A percentile compares a stretch with the other conserved stretches of the same genome.
Conservation (phyloP, 2,888 invertebrate species). For the Willowsia nigromaculata region DNA sequence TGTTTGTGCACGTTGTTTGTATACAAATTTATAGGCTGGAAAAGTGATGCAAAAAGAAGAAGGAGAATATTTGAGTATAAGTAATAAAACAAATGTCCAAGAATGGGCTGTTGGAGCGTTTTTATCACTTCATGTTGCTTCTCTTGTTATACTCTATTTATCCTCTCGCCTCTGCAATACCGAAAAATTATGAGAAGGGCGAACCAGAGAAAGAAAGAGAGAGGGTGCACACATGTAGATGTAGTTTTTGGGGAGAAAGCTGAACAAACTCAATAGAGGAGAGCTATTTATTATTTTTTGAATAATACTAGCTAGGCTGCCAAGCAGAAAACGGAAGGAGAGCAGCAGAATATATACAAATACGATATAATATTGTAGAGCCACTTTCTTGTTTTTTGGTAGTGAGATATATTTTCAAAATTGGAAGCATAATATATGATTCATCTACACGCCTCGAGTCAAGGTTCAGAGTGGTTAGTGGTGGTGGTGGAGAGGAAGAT, state of each 20-base stretch:
- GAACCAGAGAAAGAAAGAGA: background rate
- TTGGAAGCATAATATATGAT: constrained; percentile 6
- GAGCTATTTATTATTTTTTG: constrained; percentile 64
- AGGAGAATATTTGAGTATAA: background rate
- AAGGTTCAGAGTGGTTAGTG: constrained; percentile 18
- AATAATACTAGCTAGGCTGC: constrained; percentile 51
- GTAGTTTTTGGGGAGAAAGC: background rate
- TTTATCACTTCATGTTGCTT: constrained; percentile 43
- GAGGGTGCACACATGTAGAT: constrained; percentile 18
- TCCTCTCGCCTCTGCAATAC: background rate
- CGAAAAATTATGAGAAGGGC: constrained; percentile 1
- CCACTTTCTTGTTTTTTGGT: background rate
- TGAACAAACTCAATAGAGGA: constrained; percentile 56
- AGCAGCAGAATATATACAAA: background rate
- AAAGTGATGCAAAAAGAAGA: constrained; percentile 6
- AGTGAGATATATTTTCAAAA: background rate
- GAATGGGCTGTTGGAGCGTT: constrained; percentile 41
- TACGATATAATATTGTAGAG: background rate
- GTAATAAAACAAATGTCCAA: constrained; percentile 62
- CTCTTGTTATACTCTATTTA: background rate
- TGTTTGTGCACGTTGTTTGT: constrained; percentile 65
- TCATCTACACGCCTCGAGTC: background rate
- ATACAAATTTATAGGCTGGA: constrained; percentile 65
- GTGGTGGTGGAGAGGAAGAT: background rate
- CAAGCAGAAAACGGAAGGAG: constrained; percentile 4